A percentile compares a stretch with the other conserved stretches of the same genome.
phyloP scores from a whole-genome alignment of 2,113 vertebrate species.

The Semicossyphus pulcher region DNA sequence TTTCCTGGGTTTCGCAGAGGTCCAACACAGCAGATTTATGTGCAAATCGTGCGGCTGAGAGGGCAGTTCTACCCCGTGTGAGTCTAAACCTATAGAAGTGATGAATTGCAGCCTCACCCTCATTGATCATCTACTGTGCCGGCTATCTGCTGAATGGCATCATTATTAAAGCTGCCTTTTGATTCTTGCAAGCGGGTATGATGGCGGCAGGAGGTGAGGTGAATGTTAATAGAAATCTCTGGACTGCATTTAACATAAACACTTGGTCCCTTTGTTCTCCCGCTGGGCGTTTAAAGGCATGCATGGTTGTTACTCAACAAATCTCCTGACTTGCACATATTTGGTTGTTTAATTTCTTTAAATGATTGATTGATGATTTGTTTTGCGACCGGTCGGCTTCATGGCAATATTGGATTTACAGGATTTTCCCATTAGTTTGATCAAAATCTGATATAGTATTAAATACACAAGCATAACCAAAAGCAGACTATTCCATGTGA shows the following conservation, averaged over 20 bases:
- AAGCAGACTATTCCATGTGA: background rate
- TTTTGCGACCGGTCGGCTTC: too few relatives aligned
- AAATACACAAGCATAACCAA: background rate
- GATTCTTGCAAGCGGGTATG: constrained; percentile 46
- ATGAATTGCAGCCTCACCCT: constrained; percentile 70
- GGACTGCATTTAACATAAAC: constrained; percentile 34
- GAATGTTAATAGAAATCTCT: constrained; percentile 60
- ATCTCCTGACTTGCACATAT: background rate
- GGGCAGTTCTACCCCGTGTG: constrained; percentile 41
- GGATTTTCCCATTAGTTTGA: constrained; percentile 7
- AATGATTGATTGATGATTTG: too few relatives aligned
- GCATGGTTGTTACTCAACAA: background rate
- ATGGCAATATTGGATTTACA: too few relatives aligned
- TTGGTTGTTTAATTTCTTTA: too few relatives aligned
- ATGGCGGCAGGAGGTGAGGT: constrained; percentile 44
- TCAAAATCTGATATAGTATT: background rate
- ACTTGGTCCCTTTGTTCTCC: constrained; percentile 22
- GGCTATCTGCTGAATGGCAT: constrained; percentile 60
- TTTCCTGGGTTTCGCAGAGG: constrained; percentile 50
- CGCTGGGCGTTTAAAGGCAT: constrained; percentile 3
- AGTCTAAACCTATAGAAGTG: constrained; percentile 68
- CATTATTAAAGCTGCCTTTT: constrained; percentile 64
- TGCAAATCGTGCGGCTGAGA: constrained; percentile 55
- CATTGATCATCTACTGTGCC: constrained; percentile 73
- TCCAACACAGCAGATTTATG: constrained; percentile 68